Base-by-base conservation (phyloP, 2,888 invertebrate genomes). In the Carterocephalus palaemon region DNA sequence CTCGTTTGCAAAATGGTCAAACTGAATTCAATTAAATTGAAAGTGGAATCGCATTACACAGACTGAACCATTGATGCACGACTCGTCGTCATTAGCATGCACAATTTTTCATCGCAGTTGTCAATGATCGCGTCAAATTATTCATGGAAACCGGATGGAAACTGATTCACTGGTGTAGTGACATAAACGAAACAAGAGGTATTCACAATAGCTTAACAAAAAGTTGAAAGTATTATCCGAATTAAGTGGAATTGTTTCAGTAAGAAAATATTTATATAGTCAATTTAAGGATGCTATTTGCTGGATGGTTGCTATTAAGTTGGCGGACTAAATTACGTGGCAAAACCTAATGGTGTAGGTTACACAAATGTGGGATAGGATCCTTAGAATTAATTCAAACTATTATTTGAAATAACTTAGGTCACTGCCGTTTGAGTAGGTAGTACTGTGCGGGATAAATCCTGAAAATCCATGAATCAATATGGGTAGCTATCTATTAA, bases 401-500 rank as follows among this genome's bases (percentile, higher is more conserved):
- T n/a, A n/a, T n/a, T n/a, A n/a, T n/a, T n/a, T n/a, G n/a, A n/a
- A n/a, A n/a, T n/a, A n/a, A n/a, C n/a, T n/a, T n/a, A n/a, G n/a
- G n/a, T n/a, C n/a, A n/a, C n/a, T n/a, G n/a, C n/a, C n/a, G n/a
- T n/a, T n/a, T n/a, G n/a, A n/a, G n/a, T n/a, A n/a, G n/a, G n/a
- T n/a, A n/a, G n/a, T n/a, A n/a, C n/a, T n/a, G n/a, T n/a, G n/a
- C n/a, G n/a, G 42, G 47, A 53, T 60, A 63, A 68, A 65, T 61
- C 64, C 56, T 60, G 62, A 59, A 52, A 54, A 59, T 59, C 68
- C 61, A 49, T 59, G 56, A n/a, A 54, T 62, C 62, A 68, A 70
- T 69, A 73, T 68, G 61, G 64, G 67, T 71, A n/a, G n/a, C n/a
- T n/a, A n/a, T n/a, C n/a, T n/a, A 77, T 78, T 81, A 76, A 76